phyloP scores from a whole-genome alignment of 1,140 invertebrate species.

The Plutomurus gul region DNA sequence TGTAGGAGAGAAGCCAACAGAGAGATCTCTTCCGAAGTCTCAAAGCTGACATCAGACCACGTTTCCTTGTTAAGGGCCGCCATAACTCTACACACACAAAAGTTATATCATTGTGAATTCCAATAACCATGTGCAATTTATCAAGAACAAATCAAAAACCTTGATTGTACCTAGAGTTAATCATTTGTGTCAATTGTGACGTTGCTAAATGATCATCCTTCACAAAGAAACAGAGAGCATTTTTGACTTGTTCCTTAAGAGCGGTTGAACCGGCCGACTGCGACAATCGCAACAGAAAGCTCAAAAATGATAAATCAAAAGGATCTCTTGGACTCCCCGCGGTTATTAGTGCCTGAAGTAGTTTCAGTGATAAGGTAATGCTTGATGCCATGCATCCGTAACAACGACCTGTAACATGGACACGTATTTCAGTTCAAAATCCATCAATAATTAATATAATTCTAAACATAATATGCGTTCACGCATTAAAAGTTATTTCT shows the following conservation, averaged over 20 bases:
- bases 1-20: constrained; percentile 83
- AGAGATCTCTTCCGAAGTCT: constrained; percentile 74
- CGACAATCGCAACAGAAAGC: constrained; percentile 49
- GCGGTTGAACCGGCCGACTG: constrained; percentile 52
- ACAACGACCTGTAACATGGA: constrained; percentile 64
- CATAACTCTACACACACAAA: constrained; percentile 40
- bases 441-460: background rate
- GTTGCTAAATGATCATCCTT: constrained; percentile 52
- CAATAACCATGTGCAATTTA: background rate
- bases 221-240: constrained; percentile 53
- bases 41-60: constrained; percentile 55
- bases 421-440: background rate
- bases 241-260: constrained; percentile 52
- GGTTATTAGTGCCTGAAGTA: constrained; percentile 87
- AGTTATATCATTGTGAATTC: background rate
- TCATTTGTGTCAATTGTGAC: constrained; percentile 49
- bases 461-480: background rate
- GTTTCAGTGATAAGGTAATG: constrained; percentile 78
- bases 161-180: constrained; percentile 45
- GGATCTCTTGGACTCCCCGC: constrained; percentile 50
- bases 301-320: constrained; percentile 51
- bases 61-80: constrained; percentile 47
- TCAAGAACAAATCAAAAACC: background rate
- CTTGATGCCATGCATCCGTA: constrained; percentile 75
- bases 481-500: background rate